These are phyloP conservation scores for Colistium nudipinnis DNA, from an alignment of 2,113 vertebrate species.

Conservation along the genomic window DNA sequence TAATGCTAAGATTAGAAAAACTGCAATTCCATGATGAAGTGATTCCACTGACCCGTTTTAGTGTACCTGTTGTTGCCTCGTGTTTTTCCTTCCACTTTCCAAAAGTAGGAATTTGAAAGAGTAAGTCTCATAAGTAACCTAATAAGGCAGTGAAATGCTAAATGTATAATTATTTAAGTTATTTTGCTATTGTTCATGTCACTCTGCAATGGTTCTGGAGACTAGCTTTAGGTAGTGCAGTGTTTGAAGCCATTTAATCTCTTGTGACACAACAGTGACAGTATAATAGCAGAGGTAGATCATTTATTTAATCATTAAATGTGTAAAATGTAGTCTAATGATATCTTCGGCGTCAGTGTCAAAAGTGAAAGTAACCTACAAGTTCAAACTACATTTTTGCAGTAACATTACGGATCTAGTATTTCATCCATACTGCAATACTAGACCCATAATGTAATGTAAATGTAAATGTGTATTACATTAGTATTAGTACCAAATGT, in stretches of 20 bases:
- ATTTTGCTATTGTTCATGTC: too few relatives aligned
- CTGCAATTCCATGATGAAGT: slow-evolving; percentile 24
- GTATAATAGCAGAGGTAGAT: neutral
- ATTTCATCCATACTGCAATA: neutral
- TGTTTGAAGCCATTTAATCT: slow-evolving; percentile 8
- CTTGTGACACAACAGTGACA: neutral
- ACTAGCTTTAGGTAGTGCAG: slow-evolving; percentile 1
- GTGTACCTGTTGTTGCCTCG: slow-evolving; percentile 13
- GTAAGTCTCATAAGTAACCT: neutral
- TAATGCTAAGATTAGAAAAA: slow-evolving; percentile 25
- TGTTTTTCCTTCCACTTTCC: neutral
- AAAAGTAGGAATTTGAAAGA: slow-evolving; percentile 31
- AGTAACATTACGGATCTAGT: neutral
- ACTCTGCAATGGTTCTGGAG: too few relatives aligned
- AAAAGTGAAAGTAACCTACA: neutral
- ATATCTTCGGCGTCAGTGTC: neutral
- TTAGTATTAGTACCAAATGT: slow-evolving; percentile 3
- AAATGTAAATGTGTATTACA: too few relatives aligned
- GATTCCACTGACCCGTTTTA: slow-evolving; percentile 27
- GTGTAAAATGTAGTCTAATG: neutral
- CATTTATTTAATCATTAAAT: neutral
- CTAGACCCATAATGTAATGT: neutral
- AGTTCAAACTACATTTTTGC: neutral
- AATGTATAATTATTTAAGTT: slow-evolving; percentile 7
- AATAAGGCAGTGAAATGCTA: slow-evolving; percentile 12